phyloP scores from a whole-genome alignment of 2,113 vertebrate genomes.

The Silurus meridionalis region DNA sequence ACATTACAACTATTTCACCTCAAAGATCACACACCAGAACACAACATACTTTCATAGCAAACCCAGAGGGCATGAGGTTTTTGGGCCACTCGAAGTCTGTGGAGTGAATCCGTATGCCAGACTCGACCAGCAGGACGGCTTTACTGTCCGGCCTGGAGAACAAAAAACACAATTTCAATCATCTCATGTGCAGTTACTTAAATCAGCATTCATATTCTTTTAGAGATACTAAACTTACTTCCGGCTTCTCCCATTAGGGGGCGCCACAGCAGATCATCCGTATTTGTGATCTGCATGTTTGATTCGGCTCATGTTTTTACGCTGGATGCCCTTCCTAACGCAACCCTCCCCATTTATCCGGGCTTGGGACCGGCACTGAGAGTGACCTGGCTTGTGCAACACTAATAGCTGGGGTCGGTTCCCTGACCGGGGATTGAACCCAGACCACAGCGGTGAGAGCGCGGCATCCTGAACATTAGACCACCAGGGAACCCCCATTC shows the following conservation, averaged over 20 bases:
- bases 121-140: slow-evolving; percentile 89
- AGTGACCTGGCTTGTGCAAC: no score
- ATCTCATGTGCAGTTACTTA: neutral
- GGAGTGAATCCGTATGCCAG: slow-evolving; percentile 89
- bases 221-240: neutral
- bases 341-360: no score
- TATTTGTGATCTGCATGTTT: no score
- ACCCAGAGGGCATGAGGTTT: slow-evolving; percentile 95
- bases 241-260: no score
- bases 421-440: no score
- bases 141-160: slow-evolving; percentile 86
- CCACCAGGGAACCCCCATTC: neutral
- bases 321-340: no score
- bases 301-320: no score
- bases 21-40: neutral
- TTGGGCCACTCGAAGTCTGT: slow-evolving; percentile 99
- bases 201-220: neutral
- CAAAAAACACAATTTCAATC: neutral
- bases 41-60: slow-evolving; percentile 91
- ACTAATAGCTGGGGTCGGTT: no score
- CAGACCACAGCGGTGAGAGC: no score
- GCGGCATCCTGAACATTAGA: no score
- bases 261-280: no score
- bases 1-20: neutral
- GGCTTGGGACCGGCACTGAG: no score